These are phyloP conservation scores for Cyclopterus lumpus DNA, from an alignment of 2,797 vertebrate species.

Conservation along the genomic window DNA sequence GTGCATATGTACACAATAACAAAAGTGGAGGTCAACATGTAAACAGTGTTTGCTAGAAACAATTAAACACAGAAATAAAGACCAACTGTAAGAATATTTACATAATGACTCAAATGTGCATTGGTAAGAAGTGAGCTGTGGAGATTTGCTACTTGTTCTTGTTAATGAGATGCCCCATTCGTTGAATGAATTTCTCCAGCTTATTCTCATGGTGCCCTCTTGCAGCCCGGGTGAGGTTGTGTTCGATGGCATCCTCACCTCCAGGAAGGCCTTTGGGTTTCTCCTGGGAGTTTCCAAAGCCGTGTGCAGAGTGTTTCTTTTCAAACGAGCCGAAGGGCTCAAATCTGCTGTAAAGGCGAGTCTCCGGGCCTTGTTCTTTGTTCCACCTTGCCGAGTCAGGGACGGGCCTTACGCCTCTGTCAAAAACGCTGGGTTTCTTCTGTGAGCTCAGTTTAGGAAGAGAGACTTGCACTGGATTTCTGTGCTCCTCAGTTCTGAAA, in stretches of 20 bases:
- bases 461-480: conserved; percentile 70
- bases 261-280: conserved; percentile 80
- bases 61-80: conserved; percentile 21
- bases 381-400: conserved; percentile 57
- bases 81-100: conserved; percentile 11
- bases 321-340: conserved; percentile 89
- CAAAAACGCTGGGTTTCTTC: conserved; percentile 25
- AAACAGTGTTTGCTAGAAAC: conserved; percentile 40
- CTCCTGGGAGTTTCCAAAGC: conserved; percentile 69
- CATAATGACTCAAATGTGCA: conserved; percentile 7
- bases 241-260: conserved; percentile 63
- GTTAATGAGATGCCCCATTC: conserved; percentile 89
- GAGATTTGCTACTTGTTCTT: conserved; percentile 84
- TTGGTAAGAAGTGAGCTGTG: conserved; percentile 6
- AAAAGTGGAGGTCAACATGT: conserved; percentile 19
- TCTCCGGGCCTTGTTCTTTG: conserved; percentile 77
- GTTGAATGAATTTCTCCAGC: conserved; percentile 93
- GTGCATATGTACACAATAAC: conserved; percentile 36
- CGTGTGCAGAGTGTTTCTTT: conserved; percentile 56
- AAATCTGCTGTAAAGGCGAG: conserved; percentile 88
- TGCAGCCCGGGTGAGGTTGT: conserved; percentile 73
- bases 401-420: conserved; percentile 51
- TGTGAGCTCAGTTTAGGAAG: conserved; percentile 41
- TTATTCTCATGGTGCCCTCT: conserved; percentile 91
- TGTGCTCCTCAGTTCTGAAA: conserved; percentile 88